Conservation (phyloP, 2,113 vertebrate genomes). For the Brachyistius frenatus region DNA sequence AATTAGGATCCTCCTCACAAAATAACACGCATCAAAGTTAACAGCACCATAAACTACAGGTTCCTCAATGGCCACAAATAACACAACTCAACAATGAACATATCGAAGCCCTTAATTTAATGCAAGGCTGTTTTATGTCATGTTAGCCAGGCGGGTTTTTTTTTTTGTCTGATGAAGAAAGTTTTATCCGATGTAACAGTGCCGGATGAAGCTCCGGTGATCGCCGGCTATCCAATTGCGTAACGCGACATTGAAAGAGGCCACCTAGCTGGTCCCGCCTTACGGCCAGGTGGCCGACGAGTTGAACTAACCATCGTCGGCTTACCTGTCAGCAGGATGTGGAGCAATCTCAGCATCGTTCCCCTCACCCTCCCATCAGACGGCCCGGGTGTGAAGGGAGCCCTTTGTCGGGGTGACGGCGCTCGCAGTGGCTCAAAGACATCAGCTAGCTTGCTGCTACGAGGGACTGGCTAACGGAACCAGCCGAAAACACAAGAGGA, state of each 20-base stretch:
- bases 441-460: constrained; percentile 43
- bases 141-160: too few species aligned
- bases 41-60: too few species aligned
- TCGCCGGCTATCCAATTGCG: constrained; percentile 10
- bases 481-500: not conserved
- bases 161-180: too few species aligned
- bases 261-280: not conserved
- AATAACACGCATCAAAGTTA: too few species aligned
- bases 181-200: not conserved
- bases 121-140: too few species aligned
- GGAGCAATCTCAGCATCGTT: constrained; percentile 76
- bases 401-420: constrained; percentile 10
- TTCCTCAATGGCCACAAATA: too few species aligned
- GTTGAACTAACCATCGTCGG: not conserved
- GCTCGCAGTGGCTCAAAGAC: constrained; percentile 30
- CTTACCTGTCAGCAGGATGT: constrained; percentile 75
- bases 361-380: constrained; percentile 70
- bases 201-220: not conserved
- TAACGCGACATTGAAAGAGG: constrained; percentile 7
- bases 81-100: too few species aligned
- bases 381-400: constrained; percentile 24
- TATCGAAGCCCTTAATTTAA: too few species aligned
- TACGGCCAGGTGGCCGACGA: not conserved
- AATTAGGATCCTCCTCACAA: too few species aligned
- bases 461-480: not conserved